Percentiles rank a stretch among this genome's conserved stretches.
These are phyloP conservation scores for Zosterops japonicus DNA, from an alignment of 2,113 vertebrate species.

Conservation along the genomic window DNA sequence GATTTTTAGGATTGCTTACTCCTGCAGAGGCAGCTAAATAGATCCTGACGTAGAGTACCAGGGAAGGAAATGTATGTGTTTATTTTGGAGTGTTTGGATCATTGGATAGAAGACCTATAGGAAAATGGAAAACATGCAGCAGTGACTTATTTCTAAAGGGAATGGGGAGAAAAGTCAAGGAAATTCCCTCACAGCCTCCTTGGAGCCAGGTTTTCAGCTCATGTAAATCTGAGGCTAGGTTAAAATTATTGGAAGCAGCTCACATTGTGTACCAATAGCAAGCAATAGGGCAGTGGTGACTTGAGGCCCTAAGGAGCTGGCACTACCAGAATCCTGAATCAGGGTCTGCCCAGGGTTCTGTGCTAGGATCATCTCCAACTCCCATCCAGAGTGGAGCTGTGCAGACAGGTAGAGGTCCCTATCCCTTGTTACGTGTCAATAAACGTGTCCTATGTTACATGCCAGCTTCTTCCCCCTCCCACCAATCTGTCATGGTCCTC, in stretches of 20 bases:
- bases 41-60: constrained; percentile 17
- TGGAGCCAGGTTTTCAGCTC: constrained; percentile 22
- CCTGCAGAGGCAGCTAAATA: constrained; percentile 17
- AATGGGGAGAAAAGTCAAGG: constrained; percentile 38
- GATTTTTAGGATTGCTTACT: neutral
- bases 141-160: constrained; percentile 40
- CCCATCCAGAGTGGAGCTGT: neutral
- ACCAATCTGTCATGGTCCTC: neutral
- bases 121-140: constrained; percentile 51
- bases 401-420: neutral
- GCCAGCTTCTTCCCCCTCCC: neutral
- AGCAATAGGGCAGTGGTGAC: neutral
- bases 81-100: constrained; percentile 50
- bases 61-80: constrained; percentile 37
- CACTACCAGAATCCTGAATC: neutral
- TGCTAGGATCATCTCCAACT: neutral
- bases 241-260: neutral
- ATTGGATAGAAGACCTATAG: constrained; percentile 44
- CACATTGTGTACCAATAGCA: neutral
- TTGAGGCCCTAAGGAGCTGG: neutral
- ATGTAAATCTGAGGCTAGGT: neutral
- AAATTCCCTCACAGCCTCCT: constrained; percentile 37
- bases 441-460: fast-evolving
- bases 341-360: neutral
- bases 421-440: neutral